These are phyloP conservation scores for Astropecten irregularis DNA, from an alignment of 53 echinoderm and acorn worm genomes.

Conservation along the genomic window DNA sequence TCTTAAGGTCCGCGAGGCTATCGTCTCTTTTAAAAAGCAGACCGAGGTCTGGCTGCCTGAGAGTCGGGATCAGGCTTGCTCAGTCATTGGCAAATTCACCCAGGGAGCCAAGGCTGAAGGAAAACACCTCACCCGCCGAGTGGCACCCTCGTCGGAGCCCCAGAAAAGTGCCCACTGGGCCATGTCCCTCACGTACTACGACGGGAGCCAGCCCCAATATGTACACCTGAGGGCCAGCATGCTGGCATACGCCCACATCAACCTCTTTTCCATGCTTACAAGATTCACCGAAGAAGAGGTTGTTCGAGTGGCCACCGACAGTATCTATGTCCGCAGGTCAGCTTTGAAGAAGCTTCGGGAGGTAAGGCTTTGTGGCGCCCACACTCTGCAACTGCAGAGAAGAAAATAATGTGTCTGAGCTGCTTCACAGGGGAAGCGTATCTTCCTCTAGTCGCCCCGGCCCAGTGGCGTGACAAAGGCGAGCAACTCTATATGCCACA, in stretches of 20 bases:
- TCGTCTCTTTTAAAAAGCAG: neutral
- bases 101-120: neutral
- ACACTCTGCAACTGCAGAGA: neutral
- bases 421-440: neutral
- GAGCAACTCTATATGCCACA: slow-evolving; percentile 25
- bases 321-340: neutral
- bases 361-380: neutral
- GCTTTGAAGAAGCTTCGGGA: neutral
- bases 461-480: slow-evolving; percentile 16
- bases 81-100: slow-evolving; percentile 22
- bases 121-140: slow-evolving; percentile 1
- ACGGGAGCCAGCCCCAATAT: slow-evolving; percentile 16
- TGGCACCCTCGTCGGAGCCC: slow-evolving; percentile 23
- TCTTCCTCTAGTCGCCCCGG: slow-evolving; percentile 12
- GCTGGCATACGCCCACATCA: slow-evolving; percentile 16
- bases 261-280: slow-evolving; percentile 9
- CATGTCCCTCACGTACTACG: slow-evolving; percentile 27
- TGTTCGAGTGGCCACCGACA: slow-evolving; percentile 22
- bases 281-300: neutral
- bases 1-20: slow-evolving; percentile 14
- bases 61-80: neutral
- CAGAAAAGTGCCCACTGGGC: neutral
- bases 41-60: slow-evolving; percentile 19
- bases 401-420: neutral
- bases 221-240: slow-evolving; percentile 4